Evolutionary conservation across 2,113 vertebrate species (phyloP).

Genomic region (Sinocyclocheilus rhinocerous): DNA sequence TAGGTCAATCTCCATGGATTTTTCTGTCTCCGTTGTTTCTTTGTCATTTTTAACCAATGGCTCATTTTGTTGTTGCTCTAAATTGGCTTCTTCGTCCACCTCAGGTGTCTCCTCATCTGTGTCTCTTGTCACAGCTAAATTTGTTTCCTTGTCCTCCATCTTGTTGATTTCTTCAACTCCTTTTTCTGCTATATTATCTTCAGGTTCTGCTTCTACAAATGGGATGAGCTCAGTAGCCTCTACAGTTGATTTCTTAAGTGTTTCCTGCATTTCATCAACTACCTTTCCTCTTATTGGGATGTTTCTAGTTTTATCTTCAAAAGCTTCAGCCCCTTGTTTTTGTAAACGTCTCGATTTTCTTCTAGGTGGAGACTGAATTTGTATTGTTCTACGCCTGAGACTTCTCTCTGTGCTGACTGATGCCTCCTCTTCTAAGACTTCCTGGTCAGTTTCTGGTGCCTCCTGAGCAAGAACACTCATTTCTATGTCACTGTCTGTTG

Average conservation of each 20-base stretch:
- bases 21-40: background rate
- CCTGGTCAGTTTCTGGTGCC: background rate
- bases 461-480: background rate
- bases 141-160: background rate
- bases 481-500: background rate
- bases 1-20: background rate
- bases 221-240: background rate
- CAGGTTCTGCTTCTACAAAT: background rate
- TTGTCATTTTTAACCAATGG: background rate
- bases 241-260: background rate
- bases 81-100: background rate
- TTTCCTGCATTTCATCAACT: background rate
- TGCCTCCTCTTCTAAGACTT: background rate
- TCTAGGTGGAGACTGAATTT: background rate
- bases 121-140: background rate
- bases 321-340: background rate
- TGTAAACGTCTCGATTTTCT: background rate
- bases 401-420: background rate
- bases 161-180: background rate
- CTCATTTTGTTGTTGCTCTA: background rate
- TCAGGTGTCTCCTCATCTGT: background rate
- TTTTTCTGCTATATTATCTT: background rate
- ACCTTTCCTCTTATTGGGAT: background rate
- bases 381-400: constrained; percentile 12
- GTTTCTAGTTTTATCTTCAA: background rate